Conservation (phyloP, 2,888 invertebrate genomes). For the Bedellia somnulentella region DNA sequence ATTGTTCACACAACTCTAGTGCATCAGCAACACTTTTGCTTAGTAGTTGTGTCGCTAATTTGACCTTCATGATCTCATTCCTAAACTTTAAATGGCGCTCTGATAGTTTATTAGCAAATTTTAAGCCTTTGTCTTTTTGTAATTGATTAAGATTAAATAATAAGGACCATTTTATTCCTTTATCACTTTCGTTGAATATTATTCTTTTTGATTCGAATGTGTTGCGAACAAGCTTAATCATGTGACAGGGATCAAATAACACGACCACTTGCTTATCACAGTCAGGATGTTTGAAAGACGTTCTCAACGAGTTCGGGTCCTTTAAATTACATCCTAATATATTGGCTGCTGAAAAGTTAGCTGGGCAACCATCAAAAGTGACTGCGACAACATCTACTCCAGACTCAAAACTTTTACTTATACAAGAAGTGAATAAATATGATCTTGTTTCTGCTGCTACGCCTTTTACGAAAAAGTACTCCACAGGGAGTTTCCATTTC, state of each 20-base stretch:
- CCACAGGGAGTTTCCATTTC: constrained; percentile 17
- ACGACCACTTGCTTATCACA: constrained; percentile 9
- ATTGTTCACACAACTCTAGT: no score
- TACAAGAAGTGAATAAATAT: constrained; percentile 9
- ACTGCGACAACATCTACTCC: constrained; percentile 11
- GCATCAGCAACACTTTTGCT: no score
- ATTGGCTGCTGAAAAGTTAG: constrained; percentile 11
- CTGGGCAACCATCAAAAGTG: constrained; percentile 12
- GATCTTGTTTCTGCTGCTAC: constrained; percentile 12
- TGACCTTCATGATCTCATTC: no score
- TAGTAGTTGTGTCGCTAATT: no score
- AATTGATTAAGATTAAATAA: no score
- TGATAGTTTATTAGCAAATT: no score
- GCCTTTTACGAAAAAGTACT: constrained; percentile 16
- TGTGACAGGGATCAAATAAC: constrained; percentile 12
- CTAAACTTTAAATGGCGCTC: no score
- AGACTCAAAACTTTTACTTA: constrained; percentile 10
- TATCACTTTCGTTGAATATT: constrained; percentile 6
- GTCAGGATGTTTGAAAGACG: constrained; percentile 9
- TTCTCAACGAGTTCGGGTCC: constrained; percentile 4
- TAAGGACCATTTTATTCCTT: constrained; percentile 9
- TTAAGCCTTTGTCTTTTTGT: no score
- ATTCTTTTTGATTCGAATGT: constrained; percentile 9
- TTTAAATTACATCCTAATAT: constrained; percentile 11
- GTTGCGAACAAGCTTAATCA: no score